Base-by-base conservation (phyloP, 2,888 invertebrate genomes). In the Tenthredo amoena region DNA sequence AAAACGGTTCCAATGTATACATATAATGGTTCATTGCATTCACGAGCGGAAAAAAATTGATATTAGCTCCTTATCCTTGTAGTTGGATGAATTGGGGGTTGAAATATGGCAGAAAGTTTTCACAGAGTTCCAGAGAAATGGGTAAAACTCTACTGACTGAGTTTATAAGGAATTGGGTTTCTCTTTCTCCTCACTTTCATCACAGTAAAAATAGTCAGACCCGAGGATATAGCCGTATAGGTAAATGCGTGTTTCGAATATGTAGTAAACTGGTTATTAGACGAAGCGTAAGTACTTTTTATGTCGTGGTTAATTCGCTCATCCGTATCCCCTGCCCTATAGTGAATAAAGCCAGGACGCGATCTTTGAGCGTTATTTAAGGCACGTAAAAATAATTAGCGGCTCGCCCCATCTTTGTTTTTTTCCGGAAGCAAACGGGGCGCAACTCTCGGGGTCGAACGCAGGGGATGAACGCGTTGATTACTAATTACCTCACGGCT, bases 401-500 rank as follows among this genome's bases (percentile, higher is more conserved):
- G 40, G 12, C 40, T 40, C n/a, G n/a, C 81, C 62, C 81, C 34
- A 43, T 81, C 62, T 37, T 50, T 37, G 50, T 47, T 62, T 47
- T 43, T 37, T 21, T 62, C 40, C 81, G 62, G 34, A 81, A 62
- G 62, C 47, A 31, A 62, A 81, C 31, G 81, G 81, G 40, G 62
- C 37, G 81, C 62, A 40, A 40, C 21, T 81, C 43, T 74, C 43
- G 58, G 31, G 81, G 58, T 58, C 62, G 81, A 62, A 81, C 62
- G 37, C 37, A 21, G 40, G 79, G 79, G 62, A 62, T 81, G 21
- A 81, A 62, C 79, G 79, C 40, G 81, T 58, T 81, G 81, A 58
- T 81, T 81, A 62, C 81, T 81, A 81, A 81, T 81, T 81, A 81
- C 47, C 58, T 62, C 81, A 21, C 62, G 81, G 58, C 50, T 81